Base-by-base conservation (phyloP, 2,888 invertebrate genomes). In the Erebia palarica region DNA sequence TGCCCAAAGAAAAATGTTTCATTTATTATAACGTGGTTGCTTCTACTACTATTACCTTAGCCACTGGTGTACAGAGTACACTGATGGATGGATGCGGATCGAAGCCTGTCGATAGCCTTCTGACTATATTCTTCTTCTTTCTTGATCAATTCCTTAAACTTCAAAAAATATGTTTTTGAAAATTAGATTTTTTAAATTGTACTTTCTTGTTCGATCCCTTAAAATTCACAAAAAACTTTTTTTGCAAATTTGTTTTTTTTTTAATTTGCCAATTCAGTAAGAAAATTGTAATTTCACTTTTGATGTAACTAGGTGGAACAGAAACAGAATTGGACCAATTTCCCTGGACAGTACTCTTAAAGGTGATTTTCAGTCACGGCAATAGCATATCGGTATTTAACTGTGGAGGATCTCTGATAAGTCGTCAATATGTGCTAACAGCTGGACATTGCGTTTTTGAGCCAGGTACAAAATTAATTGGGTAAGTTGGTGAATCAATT, bases 341-440 rank as follows among this genome's bases (percentile, higher is more conserved):
- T 63, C 92, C 92, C 0, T 93, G 92, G 92, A 90, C 90, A 1
- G 91, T 81, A 1, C 83, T 89, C 1, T 73, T 93, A 59, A 81
- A 82, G 71, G 79, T 86, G 1, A 85, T 84, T 1, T 92, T 91
- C 73, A 79, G 81, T 47, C 84, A 85, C 57, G 86, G 84, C 0
- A 71, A 76, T 21, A 83, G 76, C 47, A 76, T 77, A 21, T 73
- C 78, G 0, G 73, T 84, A 0, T 90, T 87, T 75, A 86, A 84
- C 73, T 93, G 92, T 66, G 92, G 92, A 1, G 92, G 92, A 0
- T 88, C 91, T 1, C 79, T 93, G 13, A 85, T 93, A 73, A 93
- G 92, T 76, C 79, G 86, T 0, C 80, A 79, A 73, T 91, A 86
- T 69, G 82, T 92, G 0, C 83, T 92, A 0, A 89, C 91, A 1